Base-by-base conservation (phyloP, 2,113 vertebrate species). In the Siphamia tubifer region DNA sequence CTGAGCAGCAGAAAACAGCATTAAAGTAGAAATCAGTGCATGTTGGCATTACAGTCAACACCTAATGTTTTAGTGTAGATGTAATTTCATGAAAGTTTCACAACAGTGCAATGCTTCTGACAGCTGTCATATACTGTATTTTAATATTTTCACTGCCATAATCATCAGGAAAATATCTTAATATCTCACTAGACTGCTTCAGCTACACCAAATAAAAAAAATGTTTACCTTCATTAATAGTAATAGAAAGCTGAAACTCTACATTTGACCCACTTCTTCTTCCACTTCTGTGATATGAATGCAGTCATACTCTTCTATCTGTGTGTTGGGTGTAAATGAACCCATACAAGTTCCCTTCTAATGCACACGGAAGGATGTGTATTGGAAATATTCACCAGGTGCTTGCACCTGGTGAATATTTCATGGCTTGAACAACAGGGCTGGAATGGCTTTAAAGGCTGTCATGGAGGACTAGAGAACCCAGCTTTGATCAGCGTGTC, bases 391-490 rank as follows among this genome's bases (percentile, higher is more conserved):
- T n/a, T n/a, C n/a, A n/a, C n/a, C 64, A 82, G 77, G 75, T 86
- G 72, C 43, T 55, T 71, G 86, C 62, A 60, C 21, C 17, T 19
- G 23, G 23, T 90, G 76, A 90, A 85, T 90, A 86, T 90, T 90
- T 90, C 62, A 90, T 81, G 53, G 28, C 31, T 45, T 32, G 52
- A 81, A 78, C 73, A 87, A 76, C 65, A 40, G 27, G 56, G 17
- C 44, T 77, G 74, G 53, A 75, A 61, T 39, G 19, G 56, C 44
- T 76, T 56, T 77, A 79, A 83, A 86, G 61, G 66, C 71, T 55
- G 70, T 54, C 83, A 82, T 8, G 40, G 49, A 77, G 55, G 66
- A 68, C 9, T 20, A 42, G 45, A 47, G 20, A 31, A 48, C 20
- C 36, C 39, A 23, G 81, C 85, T 89, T 87, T 88, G 81, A 87